These are phyloP conservation scores for Poeciliopsis infans DNA, from an alignment of 2,797 vertebrate genomes.

Conservation along the genomic window DNA sequence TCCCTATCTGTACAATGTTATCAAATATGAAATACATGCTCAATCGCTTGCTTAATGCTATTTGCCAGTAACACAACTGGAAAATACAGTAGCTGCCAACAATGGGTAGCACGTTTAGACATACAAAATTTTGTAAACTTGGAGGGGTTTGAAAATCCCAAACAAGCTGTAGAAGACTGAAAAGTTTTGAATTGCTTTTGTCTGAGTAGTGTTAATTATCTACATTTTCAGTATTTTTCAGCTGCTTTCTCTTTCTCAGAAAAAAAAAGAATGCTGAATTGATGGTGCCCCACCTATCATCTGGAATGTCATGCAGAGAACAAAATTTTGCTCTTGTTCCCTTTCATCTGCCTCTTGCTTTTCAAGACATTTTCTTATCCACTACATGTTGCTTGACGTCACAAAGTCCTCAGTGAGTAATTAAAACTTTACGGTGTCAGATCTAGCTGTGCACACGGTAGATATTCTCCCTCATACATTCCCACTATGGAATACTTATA, in stretches of 20 bases:
- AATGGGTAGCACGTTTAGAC: background rate
- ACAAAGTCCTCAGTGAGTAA: constrained; percentile 3
- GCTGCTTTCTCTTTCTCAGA: background rate
- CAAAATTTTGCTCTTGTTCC: background rate
- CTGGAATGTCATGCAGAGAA: background rate
- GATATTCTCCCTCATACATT: background rate
- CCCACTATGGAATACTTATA: background rate
- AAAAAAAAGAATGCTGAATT: background rate
- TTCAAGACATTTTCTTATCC: background rate
- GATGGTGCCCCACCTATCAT: background rate
- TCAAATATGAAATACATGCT: background rate
- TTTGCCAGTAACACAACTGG: background rate
- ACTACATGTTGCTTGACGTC: background rate
- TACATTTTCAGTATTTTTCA: background rate
- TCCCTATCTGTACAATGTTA: background rate
- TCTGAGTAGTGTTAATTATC: background rate
- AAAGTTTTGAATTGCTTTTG: background rate
- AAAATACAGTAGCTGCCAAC: background rate
- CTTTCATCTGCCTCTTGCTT: background rate
- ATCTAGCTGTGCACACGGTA: background rate
- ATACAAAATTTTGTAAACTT: background rate
- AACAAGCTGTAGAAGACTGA: background rate
- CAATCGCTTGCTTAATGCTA: background rate
- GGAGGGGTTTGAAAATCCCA: background rate
- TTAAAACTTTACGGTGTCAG: constrained; percentile 3